These are phyloP conservation scores for Scaptomyza reducta DNA, from an alignment of 2,888 invertebrate genomes.

Conservation along the genomic window DNA sequence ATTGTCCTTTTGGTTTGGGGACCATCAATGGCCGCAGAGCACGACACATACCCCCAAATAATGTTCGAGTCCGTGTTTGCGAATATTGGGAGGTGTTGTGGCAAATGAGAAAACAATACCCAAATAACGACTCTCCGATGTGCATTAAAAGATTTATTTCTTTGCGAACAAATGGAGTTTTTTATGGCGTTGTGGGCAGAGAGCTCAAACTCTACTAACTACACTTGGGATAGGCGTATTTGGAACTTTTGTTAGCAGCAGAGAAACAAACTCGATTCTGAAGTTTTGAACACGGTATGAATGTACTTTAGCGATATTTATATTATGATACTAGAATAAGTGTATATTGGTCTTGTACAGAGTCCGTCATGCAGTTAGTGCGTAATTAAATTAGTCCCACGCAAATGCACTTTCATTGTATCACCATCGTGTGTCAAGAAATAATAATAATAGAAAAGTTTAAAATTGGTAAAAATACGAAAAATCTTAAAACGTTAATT, in stretches of 20 bases:
- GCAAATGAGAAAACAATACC: constrained; percentile 76
- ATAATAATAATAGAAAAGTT: too few relatives aligned
- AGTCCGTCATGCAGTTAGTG: too few relatives aligned
- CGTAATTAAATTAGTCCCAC: too few relatives aligned
- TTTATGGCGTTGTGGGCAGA: constrained; percentile 52
- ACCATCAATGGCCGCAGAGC: constrained; percentile 48
- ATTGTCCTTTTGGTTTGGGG: constrained; percentile 47
- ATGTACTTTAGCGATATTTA: neutral
- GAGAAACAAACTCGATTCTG: neutral
- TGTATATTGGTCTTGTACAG: too few relatives aligned
- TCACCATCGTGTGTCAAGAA: too few relatives aligned
- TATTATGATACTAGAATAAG: neutral
- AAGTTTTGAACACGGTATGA: neutral
- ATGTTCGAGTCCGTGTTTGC: neutral
- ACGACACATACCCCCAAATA: constrained; percentile 48
- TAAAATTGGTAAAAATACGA: too few relatives aligned
- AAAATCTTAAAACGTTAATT: too few relatives aligned
- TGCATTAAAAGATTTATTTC: constrained; percentile 77
- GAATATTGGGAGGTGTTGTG: constrained; percentile 65
- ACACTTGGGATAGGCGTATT: constrained; percentile 5
- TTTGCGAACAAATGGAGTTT: constrained; percentile 73
- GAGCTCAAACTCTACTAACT: neutral
- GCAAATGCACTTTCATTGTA: too few relatives aligned
- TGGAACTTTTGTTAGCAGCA: neutral
- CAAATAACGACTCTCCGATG: constrained; percentile 75